A percentile compares a stretch with the other conserved stretches of the same genome.
These are phyloP conservation scores for Balaeniceps rex DNA, from an alignment of 2,113 vertebrate genomes.

Conservation along the genomic window DNA sequence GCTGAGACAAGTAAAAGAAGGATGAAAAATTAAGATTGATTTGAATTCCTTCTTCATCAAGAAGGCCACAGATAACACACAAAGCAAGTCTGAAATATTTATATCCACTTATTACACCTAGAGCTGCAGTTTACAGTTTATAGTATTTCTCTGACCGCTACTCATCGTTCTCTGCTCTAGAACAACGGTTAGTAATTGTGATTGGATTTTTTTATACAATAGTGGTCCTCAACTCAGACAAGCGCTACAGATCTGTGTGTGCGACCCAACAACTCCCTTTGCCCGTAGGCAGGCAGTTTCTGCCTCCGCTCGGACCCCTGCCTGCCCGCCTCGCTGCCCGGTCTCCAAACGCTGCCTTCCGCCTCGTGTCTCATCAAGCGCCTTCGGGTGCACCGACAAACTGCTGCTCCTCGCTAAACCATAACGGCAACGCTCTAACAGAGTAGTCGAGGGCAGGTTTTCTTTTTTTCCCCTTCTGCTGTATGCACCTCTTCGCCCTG, in stretches of 20 bases:
- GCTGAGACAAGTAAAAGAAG: neutral
- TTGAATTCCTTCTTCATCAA: neutral
- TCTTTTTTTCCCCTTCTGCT: neutral
- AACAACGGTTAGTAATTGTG: neutral
- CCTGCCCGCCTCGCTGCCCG: too few species aligned
- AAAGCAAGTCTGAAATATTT: neutral
- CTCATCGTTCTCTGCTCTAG: neutral
- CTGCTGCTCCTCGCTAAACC: neutral
- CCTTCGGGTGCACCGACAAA: neutral
- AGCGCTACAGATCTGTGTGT: accelerated
- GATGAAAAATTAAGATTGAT: neutral
- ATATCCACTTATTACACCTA: neutral
- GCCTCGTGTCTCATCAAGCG: neutral
- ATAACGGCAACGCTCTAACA: neutral
- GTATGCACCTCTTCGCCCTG: neutral
- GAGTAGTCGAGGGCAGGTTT: accelerated
- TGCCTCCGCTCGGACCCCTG: neutral
- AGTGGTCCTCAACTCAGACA: neutral
- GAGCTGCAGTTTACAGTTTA: neutral
- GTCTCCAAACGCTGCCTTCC: neutral
- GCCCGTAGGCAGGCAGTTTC: accelerated
- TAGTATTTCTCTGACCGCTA: neutral
- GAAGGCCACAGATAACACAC: neutral
- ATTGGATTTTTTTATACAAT: neutral
- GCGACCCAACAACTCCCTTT: too few species aligned